These are phyloP conservation scores for Steinernema carpocapsae DNA, from an alignment of 2,888 invertebrate species.

Conservation along the genomic window DNA sequence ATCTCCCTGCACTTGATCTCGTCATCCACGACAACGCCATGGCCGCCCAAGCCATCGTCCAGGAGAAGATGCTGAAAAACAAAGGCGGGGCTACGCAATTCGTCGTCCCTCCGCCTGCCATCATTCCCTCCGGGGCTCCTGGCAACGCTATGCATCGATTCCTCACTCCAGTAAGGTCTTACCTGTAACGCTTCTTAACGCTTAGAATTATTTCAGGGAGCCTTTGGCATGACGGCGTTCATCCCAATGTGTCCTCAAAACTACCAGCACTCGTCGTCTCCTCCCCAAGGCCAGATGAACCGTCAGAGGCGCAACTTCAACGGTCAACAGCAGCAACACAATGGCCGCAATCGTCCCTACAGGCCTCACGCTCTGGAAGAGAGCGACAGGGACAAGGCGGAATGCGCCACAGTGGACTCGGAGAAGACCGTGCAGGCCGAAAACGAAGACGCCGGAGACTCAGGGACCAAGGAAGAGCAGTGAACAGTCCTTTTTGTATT, in stretches of 20 bases:
- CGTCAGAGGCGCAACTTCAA: constrained; percentile 2
- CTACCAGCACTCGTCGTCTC: constrained; percentile 18
- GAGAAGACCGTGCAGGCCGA: constrained; percentile 19
- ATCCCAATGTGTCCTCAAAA: constrained; percentile 4
- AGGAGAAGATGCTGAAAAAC: constrained; percentile 25
- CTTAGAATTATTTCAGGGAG: not conserved
- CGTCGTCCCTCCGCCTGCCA: constrained; percentile 25
- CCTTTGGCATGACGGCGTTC: constrained; percentile 21
- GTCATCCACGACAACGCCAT: constrained; percentile 26
- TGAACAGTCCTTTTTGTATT: not conserved
- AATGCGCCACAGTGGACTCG: not conserved
- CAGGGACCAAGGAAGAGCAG: constrained; percentile 10
- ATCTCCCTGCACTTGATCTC: constrained; percentile 8
- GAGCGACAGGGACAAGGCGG: not conserved
- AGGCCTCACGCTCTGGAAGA: not conserved
- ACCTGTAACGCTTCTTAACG: not conserved
- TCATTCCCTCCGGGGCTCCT: not conserved
- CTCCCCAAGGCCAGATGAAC: constrained; percentile 5
- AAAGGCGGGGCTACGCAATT: not conserved
- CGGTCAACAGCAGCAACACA: not conserved
- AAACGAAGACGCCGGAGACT: not conserved
- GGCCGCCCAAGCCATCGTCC: constrained; percentile 14
- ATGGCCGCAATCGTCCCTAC: too few species aligned
- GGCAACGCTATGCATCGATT: constrained; percentile 1
- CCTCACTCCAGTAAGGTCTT: constrained; percentile 9